A percentile compares a stretch with the other conserved stretches of the same genome.
Conservation (phyloP, 2,113 vertebrate species). For the Promerops cafer region DNA sequence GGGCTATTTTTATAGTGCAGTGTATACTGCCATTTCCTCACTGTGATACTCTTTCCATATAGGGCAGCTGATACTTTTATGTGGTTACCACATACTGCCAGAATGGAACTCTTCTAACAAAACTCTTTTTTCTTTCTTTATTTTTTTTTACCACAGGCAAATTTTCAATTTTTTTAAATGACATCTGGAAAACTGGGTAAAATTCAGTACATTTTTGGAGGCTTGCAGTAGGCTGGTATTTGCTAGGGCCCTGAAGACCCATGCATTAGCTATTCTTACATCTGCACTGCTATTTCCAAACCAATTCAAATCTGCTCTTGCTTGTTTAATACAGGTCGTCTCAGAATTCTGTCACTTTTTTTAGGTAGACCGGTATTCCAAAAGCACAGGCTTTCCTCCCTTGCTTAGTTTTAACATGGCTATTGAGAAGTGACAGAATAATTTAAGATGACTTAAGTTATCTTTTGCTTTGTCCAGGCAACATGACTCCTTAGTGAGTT, state of each 20-base stretch:
- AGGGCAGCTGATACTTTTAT: not conserved
- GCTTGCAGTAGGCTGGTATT: not conserved
- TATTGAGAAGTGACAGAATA: not conserved
- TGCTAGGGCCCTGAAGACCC: not conserved
- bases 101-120: not conserved
- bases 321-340: not conserved
- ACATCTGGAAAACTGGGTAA: not conserved
- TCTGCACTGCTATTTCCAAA: not conserved
- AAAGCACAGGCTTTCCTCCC: not conserved
- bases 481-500: not conserved
- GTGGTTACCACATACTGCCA: not conserved
- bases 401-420: not conserved
- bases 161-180: not conserved
- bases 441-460: not conserved
- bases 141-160: not conserved
- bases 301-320: not conserved
- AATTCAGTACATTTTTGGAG: not conserved
- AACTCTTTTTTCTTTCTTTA: not conserved
- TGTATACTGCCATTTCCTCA: accelerated
- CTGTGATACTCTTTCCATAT: not conserved
- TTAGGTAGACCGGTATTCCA: not conserved
- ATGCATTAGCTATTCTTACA: not conserved
- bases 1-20: not conserved
- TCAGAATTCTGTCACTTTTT: accelerated
- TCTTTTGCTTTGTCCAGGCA: not conserved